These are phyloP conservation scores for Zosterops borbonicus DNA, from an alignment of 2,113 vertebrate genomes.

Conservation along the genomic window DNA sequence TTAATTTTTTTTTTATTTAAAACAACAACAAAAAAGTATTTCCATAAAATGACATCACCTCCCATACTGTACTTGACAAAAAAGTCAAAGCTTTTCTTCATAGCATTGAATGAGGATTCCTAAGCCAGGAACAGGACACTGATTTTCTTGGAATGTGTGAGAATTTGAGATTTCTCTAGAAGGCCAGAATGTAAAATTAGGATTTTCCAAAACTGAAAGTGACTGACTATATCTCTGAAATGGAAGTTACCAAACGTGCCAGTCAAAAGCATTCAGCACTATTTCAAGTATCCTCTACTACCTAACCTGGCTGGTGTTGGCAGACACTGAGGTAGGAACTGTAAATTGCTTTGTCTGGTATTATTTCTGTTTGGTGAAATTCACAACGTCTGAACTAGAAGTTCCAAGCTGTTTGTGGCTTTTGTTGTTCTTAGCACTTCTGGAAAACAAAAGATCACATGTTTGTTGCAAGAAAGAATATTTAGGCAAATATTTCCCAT, in stretches of 20 bases:
- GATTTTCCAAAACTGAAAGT: not conserved
- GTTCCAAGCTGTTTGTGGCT: not conserved
- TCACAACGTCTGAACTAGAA: not conserved
- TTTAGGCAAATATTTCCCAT: not conserved
- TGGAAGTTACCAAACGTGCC: not conserved
- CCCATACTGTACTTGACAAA: not conserved
- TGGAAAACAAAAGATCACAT: not conserved
- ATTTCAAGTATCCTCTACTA: not conserved
- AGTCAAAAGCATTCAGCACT: not conserved
- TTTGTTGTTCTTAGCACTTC: not conserved
- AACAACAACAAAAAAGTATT: not conserved
- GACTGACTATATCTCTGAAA: not conserved
- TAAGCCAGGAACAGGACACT: not conserved
- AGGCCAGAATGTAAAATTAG: not conserved
- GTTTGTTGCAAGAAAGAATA: not conserved
- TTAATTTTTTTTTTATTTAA: not conserved
- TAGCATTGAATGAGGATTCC: not conserved
- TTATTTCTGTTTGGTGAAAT: not conserved
- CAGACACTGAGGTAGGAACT: not conserved
- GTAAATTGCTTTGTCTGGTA: not conserved
- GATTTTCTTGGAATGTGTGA: not conserved
- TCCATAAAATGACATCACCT: not conserved
- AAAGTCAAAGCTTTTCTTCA: not conserved
- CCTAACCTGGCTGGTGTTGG: not conserved
- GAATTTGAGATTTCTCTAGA: not conserved